Conservation (phyloP, 2,113 vertebrate species). For the Leuciscus idus region DNA sequence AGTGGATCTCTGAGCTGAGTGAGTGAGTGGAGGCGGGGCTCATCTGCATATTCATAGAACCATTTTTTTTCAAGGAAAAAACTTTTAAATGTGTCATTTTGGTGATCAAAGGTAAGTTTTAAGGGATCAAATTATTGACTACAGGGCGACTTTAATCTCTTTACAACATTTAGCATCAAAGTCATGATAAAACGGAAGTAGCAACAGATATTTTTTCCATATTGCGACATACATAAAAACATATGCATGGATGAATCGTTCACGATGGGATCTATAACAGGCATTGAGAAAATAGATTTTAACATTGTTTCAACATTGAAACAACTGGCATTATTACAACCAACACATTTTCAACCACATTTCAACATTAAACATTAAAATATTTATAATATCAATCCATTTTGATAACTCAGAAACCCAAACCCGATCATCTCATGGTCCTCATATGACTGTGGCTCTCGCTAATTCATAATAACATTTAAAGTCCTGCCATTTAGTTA, state of each 20-base stretch:
- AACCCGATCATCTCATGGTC: background rate
- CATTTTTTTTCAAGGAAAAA: no score
- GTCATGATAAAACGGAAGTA: background rate
- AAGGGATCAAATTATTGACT: no score
- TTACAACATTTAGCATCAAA: background rate
- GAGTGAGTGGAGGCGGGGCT: no score
- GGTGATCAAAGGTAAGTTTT: no score
- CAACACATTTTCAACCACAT: background rate
- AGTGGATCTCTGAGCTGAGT: no score
- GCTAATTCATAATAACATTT: background rate
- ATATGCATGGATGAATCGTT: background rate
- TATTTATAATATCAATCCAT: background rate
- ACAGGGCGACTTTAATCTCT: background rate
- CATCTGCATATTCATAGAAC: no score
- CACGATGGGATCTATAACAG: no score
- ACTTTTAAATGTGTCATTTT: no score
- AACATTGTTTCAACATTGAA: background rate
- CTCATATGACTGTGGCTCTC: background rate
- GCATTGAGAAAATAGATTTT: no score
- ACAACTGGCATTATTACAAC: background rate
- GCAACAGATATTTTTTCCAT: background rate
- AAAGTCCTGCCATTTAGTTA: background rate
- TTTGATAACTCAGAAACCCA: background rate
- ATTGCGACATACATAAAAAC: background rate
- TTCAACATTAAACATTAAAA: no score